Conservation (phyloP, 2,797 vertebrate genomes). For the Hydrolagus colliei region DNA sequence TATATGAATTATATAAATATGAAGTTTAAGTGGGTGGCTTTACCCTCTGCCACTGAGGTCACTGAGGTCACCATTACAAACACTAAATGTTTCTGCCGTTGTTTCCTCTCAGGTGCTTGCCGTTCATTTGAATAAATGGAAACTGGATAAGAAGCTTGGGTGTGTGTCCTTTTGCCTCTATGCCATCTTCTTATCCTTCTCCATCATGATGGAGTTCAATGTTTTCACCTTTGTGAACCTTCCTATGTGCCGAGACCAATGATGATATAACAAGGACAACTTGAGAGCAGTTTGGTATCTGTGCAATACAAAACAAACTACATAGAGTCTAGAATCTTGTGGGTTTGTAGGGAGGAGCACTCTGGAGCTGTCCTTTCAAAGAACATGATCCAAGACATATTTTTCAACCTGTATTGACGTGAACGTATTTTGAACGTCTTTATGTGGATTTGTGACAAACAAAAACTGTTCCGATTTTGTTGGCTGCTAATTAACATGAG, state of each 20-base stretch:
- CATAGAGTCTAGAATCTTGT: constrained; percentile 42
- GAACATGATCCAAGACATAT: constrained; percentile 26
- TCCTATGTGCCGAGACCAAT: constrained; percentile 83
- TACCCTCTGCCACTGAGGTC: no score
- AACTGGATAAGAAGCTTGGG: constrained; percentile 82
- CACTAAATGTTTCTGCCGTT: background rate
- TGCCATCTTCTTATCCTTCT: constrained; percentile 88
- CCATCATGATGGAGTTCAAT: constrained; percentile 97
- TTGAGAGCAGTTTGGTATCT: constrained; percentile 50
- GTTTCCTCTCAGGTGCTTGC: constrained; percentile 73
- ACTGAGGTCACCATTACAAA: background rate
- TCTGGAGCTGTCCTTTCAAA: constrained; percentile 30
- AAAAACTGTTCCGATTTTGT: constrained; percentile 46
- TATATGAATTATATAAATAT: no score
- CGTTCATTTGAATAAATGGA: constrained; percentile 91
- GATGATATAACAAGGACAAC: constrained; percentile 45
- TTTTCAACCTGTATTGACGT: constrained; percentile 49
- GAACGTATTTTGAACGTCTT: constrained; percentile 55
- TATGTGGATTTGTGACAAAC: constrained; percentile 50
- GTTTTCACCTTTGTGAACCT: constrained; percentile 97
- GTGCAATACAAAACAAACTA: constrained; percentile 64
- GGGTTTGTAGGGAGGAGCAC: constrained; percentile 12
- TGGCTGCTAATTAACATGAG: constrained; percentile 73
- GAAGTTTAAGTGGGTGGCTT: no score
- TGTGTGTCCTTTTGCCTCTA: constrained; percentile 79